Conservation (phyloP, 2,888 invertebrate genomes). For the Poecilobothrus nobilitatus region DNA sequence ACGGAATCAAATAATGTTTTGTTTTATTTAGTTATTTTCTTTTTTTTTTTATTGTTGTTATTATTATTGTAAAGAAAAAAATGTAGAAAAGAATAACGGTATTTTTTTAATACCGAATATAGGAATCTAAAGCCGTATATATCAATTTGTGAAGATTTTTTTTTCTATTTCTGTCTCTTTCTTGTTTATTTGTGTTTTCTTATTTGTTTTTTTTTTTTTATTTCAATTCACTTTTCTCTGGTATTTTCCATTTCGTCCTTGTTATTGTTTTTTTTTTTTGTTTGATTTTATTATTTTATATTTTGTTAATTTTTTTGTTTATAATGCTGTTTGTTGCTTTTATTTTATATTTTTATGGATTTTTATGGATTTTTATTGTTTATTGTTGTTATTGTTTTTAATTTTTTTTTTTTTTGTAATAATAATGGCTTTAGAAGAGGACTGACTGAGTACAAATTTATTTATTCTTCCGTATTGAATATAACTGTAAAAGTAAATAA, state of each 20-base stretch:
- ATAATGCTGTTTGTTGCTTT: constrained; percentile 4
- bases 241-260: constrained; percentile 5
- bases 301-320: constrained; percentile 5
- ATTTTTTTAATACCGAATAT: not conserved
- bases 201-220: constrained; percentile 7
- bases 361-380: not conserved
- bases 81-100: too few relatives aligned
- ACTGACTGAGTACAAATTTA: not conserved
- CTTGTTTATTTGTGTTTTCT: not conserved
- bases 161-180: too few relatives aligned
- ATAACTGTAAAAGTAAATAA: too few relatives aligned
- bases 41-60: too few relatives aligned
- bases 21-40: too few relatives aligned
- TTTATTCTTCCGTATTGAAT: not conserved
- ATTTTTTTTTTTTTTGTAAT: constrained; percentile 2
- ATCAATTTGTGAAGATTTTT: not conserved
- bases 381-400: constrained; percentile 7
- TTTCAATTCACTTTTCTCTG: constrained; percentile 3
- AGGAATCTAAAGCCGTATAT: not conserved
- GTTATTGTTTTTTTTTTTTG: constrained; percentile 4
- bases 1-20: too few relatives aligned
- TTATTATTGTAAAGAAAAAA: not conserved
- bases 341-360: not conserved
- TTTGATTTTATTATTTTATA: not conserved
- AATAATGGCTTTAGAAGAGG: not conserved